phyloP scores from a whole-genome alignment of 1,140 invertebrate species.

The Bombus pascuorum region DNA sequence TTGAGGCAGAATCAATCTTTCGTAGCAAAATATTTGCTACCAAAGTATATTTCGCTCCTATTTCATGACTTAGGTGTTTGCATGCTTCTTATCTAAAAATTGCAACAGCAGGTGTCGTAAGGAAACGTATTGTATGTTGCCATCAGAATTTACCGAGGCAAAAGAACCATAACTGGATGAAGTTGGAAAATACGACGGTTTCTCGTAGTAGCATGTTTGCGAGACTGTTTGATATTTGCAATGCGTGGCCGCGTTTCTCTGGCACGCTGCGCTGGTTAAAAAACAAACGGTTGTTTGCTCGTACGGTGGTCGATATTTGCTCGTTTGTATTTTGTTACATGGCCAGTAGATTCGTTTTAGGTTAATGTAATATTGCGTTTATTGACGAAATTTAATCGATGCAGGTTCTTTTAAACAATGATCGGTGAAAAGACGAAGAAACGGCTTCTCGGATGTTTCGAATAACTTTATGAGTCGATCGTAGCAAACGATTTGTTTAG shows the following conservation, averaged over 20 bases:
- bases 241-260: background rate
- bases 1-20: background rate
- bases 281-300: slow-evolving; percentile 9
- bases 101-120: background rate
- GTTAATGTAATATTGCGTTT: slow-evolving; percentile 9
- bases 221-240: slow-evolving; percentile 23
- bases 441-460: background rate
- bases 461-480: background rate
- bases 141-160: slow-evolving; percentile 8
- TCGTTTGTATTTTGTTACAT: slow-evolving; percentile 12
- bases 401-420: background rate
- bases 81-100: background rate
- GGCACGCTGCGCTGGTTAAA: no score
- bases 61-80: background rate
- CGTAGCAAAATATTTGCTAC: background rate
- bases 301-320: background rate
- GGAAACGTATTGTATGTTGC: background rate
- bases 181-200: background rate
- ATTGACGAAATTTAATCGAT: background rate
- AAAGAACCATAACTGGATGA: slow-evolving; percentile 13
- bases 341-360: background rate
- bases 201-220: background rate
- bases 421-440: no score
- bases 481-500: no score
- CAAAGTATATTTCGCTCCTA: background rate